phyloP scores from a whole-genome alignment of 2,888 invertebrate species.

The Agriopis leucophaearia region DNA sequence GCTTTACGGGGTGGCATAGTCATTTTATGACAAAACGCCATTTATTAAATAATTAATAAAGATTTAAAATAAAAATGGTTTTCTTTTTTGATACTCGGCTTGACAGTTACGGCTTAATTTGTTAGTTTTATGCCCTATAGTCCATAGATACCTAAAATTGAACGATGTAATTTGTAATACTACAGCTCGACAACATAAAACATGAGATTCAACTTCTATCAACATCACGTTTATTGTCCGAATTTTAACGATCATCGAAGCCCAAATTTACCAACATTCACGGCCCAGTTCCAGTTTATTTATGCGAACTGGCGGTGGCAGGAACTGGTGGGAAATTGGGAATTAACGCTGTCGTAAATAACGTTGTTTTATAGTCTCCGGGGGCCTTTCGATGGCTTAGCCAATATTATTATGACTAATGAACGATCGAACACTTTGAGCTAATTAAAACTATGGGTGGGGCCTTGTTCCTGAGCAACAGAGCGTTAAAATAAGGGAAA shows the following conservation, averaged over 20 bases:
- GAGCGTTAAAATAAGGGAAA: background rate
- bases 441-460: slow-evolving; percentile 41
- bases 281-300: slow-evolving; percentile 49
- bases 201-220: background rate
- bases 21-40: too few species aligned
- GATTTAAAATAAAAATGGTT: too few species aligned
- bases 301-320: slow-evolving; percentile 31
- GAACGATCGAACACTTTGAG: slow-evolving; percentile 40
- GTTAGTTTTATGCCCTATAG: too few species aligned
- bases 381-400: slow-evolving; percentile 31
- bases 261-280: slow-evolving; percentile 29
- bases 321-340: slow-evolving; percentile 31
- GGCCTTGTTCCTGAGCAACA: slow-evolving; percentile 1
- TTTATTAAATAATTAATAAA: too few species aligned
- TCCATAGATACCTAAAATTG: too few species aligned
- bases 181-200: too few species aligned
- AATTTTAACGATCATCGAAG: slow-evolving; percentile 22
- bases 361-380: slow-evolving; percentile 28
- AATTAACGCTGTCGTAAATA: slow-evolving; percentile 34
- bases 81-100: too few species aligned
- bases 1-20: too few species aligned
- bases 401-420: slow-evolving; percentile 45
- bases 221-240: slow-evolving; percentile 2
- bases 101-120: too few species aligned
- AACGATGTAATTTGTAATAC: too few species aligned